Evolutionary conservation across 92 coral and sea anemone genomes (phyloP), one percentile per base, ranked within the genome.

Genomic region (Blastomussa wellsi): DNA sequence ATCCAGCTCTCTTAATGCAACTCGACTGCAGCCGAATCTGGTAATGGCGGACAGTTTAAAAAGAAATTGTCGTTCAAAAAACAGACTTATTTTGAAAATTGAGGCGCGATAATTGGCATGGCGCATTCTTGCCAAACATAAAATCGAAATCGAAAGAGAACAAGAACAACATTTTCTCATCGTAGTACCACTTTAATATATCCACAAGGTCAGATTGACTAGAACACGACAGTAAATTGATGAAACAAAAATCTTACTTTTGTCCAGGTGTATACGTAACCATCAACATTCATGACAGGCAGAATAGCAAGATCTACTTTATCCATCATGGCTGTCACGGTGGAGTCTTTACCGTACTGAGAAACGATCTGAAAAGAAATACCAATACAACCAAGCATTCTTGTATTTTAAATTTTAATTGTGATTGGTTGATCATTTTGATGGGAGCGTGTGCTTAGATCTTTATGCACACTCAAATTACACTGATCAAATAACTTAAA

Each of bases 201-300:
- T 73, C 33, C n/a, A 36, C 47, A 20, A 31, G 17, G 36, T 76
- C 9, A 0, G 19, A 24, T 48, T 76, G 19, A 7, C 32, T 26
- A 8, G 26, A 29, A 38, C 49, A 51, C 66, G 35, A 26, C 33
- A 3, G 17, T 4, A 48, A 14, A 53, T 57, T 13, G 13, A 75
- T 12, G 42, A 24, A 51, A 7, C 22, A 2, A 0, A 14, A 33
- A 4, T 2, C 66, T 82, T 47, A 90, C 93, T 83, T 55, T 51
- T 20, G 72, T 81, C 77, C 80, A 82, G 41, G 90, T 64, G 81
- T 90, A 90, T 0, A 16, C 84, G 69, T 90, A 90, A 20, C 93
- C 93, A 77, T 90, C 93, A 37, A 82, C 90, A 77, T 90, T 90
- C 16, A 77, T 24, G 0, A 90, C 90, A 20, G 93, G 93, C 55